These are phyloP conservation scores for Mythimna loreyi DNA, from an alignment of 2,888 invertebrate genomes.

Conservation along the genomic window DNA sequence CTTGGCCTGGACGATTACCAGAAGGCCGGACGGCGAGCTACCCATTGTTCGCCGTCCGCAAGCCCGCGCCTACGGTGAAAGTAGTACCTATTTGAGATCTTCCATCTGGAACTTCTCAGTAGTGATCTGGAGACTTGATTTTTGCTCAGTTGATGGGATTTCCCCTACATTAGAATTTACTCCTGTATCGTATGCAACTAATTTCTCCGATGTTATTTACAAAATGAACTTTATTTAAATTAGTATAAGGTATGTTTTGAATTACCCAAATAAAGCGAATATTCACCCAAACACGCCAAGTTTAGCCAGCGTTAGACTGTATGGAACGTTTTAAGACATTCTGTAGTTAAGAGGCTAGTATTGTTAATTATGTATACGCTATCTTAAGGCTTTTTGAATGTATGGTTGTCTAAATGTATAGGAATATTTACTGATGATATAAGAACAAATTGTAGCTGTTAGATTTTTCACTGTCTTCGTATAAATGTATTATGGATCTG, in stretches of 20 bases:
- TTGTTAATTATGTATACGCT: conserved; percentile 46
- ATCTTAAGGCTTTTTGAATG: conserved; percentile 20
- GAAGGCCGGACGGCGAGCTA: no score
- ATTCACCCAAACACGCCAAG: conserved; percentile 1
- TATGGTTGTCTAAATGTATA: conserved; percentile 16
- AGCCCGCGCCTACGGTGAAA: no score
- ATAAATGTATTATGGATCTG: conserved; percentile 3
- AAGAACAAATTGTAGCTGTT: neutral
- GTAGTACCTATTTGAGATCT: neutral
- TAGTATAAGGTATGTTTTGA: neutral
- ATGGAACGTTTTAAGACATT: conserved; percentile 45
- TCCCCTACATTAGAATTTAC: no score
- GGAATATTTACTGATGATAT: conserved; percentile 2
- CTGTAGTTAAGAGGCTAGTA: conserved; percentile 51
- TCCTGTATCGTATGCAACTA: no score
- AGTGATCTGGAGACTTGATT: neutral
- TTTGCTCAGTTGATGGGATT: neutral
- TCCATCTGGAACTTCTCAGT: neutral
- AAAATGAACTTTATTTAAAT: neutral
- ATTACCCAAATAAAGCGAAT: neutral
- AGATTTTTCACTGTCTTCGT: neutral
- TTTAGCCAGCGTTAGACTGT: conserved; percentile 37
- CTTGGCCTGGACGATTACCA: no score
- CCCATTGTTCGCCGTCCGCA: no score
- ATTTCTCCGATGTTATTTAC: neutral